These are phyloP conservation scores for Embidobia sp. DNA, from an alignment of 2,888 invertebrate species.

Conservation along the genomic window DNA sequence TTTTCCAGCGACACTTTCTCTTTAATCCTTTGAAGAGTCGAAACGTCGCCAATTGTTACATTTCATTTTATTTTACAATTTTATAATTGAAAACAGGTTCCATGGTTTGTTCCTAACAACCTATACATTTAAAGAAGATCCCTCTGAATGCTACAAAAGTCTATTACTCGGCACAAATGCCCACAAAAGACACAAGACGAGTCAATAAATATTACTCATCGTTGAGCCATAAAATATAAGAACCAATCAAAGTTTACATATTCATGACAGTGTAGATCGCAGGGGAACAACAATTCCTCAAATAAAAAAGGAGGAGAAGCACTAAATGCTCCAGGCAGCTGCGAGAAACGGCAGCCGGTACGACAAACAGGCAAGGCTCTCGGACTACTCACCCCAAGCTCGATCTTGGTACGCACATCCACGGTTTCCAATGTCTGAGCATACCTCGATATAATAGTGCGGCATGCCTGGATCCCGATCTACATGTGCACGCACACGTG, in stretches of 20 bases:
- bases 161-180: no score
- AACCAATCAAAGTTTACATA: constrained; percentile 32
- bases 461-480: constrained; percentile 47
- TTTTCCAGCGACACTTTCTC: no score
- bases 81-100: no score
- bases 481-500: constrained; percentile 1
- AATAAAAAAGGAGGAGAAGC: constrained; percentile 47
- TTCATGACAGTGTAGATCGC: constrained; percentile 26
- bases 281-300: constrained; percentile 23
- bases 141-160: no score
- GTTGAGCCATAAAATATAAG: constrained; percentile 8
- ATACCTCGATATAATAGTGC: constrained; percentile 59
- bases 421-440: constrained; percentile 64
- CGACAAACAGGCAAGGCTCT: constrained; percentile 60
- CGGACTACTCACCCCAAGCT: constrained; percentile 50
- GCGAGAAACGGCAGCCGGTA: constrained; percentile 72
- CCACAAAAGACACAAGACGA: neutral
- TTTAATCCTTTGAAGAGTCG: no score
- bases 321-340: constrained; percentile 68
- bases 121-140: no score
- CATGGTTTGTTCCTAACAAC: no score
- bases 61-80: no score
- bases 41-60: no score
- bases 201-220: constrained; percentile 5
- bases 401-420: constrained; percentile 46